A percentile compares a stretch with the other conserved stretches of the same genome.
Evolutionary conservation across 2,888 invertebrate species (phyloP).

Genomic region (Oeneis ivallda): DNA sequence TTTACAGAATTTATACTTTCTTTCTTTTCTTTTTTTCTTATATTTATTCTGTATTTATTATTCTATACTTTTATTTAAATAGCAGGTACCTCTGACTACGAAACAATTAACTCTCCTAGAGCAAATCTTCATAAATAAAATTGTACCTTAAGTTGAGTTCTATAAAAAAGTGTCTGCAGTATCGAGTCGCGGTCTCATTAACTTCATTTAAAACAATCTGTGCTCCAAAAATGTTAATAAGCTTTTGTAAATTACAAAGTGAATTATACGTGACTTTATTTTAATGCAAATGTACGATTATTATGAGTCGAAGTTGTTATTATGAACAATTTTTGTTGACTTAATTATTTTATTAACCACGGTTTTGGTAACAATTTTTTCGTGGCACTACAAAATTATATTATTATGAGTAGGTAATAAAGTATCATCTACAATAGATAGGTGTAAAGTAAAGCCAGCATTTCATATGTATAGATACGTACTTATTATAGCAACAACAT

Average conservation of each 20-base stretch:
- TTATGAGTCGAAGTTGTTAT: conserved; percentile 12
- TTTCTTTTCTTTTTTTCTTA: no score
- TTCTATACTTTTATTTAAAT: not conserved
- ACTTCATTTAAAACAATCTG: conserved; percentile 20
- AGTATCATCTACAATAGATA: no score
- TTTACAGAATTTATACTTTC: no score
- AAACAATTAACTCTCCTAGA: not conserved
- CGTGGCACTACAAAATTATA: not conserved
- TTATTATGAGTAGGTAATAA: not conserved
- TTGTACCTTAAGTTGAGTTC: conserved; percentile 4
- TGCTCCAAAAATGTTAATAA: conserved; percentile 20
- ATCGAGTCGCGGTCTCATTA: conserved; percentile 17
- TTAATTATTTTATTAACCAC: conserved; percentile 46
- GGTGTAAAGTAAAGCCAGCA: no score
- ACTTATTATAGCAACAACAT: no score
- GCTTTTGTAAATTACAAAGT: conserved; percentile 18
- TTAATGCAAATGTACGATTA: conserved; percentile 17
- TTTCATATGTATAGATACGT: no score
- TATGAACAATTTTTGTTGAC: conserved; percentile 5
- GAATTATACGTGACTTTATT: conserved; percentile 16
- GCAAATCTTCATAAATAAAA: conserved; percentile 13
- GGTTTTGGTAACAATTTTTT: not conserved
- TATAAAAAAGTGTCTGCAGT: conserved; percentile 15
- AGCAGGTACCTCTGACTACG: not conserved
- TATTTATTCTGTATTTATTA: no score